These are phyloP conservation scores for Dryadula phaetusa DNA, from an alignment of 2,888 invertebrate species.

Conservation along the genomic window DNA sequence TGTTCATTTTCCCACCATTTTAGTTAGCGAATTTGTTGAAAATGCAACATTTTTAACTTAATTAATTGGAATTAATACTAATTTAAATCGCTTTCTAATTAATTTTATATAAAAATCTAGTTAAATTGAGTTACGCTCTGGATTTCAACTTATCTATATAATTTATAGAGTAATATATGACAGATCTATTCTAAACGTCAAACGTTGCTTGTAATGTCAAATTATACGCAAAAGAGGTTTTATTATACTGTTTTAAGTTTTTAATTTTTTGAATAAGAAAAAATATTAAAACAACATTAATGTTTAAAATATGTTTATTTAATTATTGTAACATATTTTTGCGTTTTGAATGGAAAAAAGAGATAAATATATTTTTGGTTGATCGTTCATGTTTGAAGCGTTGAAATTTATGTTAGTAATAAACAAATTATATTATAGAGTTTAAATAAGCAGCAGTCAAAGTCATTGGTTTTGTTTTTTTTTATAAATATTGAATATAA, in stretches of 20 bases:
- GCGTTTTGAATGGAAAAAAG: no score
- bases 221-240: not conserved
- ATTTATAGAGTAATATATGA: slow-evolving; percentile 26
- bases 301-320: not conserved
- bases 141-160: slow-evolving; percentile 22
- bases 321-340: no score
- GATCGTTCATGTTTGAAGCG: no score
- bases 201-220: not conserved
- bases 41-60: not conserved
- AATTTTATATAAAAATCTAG: not conserved
- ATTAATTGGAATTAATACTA: not conserved
- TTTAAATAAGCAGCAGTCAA: no score
- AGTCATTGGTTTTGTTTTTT: no score
- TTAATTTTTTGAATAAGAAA: not conserved
- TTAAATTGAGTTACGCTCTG: slow-evolving; percentile 14
- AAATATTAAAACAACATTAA: not conserved
- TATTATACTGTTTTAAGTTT: slow-evolving; percentile 3
- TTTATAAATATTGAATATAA: no score
- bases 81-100: not conserved
- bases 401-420: no score
- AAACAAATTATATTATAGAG: no score
- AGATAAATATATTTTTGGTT: no score
- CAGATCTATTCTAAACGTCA: slow-evolving; percentile 20
- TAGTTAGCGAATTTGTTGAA: not conserved
- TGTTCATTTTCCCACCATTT: not conserved